Evolutionary conservation across 2,888 invertebrate species (phyloP).

Genomic region (Troides aeacus): DNA sequence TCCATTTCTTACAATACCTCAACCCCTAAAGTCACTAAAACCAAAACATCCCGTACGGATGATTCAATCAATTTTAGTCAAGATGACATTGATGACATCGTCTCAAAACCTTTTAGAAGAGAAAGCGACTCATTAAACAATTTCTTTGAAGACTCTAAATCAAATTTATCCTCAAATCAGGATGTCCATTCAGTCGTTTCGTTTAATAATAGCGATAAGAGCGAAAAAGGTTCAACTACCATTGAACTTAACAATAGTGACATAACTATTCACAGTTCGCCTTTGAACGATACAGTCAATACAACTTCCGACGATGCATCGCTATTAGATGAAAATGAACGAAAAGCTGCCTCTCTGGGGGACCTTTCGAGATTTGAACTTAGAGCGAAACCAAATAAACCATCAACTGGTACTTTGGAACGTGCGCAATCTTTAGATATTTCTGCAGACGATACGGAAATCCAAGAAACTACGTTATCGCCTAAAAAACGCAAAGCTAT

Average conservation of each 20-base stretch:
- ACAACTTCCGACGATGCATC: conserved; percentile 73
- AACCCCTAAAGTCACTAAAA: conserved; percentile 72
- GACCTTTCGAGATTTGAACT: conserved; percentile 86
- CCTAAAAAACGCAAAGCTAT: conserved; percentile 85
- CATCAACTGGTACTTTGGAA: conserved; percentile 82
- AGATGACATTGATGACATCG: conserved; percentile 78
- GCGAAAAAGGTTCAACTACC: conserved; percentile 81
- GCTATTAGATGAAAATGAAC: conserved; percentile 80
- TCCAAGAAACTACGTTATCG: conserved; percentile 64
- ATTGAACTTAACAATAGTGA: conserved; percentile 87
- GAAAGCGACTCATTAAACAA: conserved; percentile 75
- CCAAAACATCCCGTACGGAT: conserved; percentile 60
- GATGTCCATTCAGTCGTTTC: conserved; percentile 70
- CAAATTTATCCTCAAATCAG: conserved; percentile 71
- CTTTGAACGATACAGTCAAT: conserved; percentile 72
- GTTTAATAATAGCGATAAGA: conserved; percentile 72
- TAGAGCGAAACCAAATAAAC: conserved; percentile 65
- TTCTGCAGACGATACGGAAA: conserved; percentile 77
- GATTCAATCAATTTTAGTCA: conserved; percentile 72
- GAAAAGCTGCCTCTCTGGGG: conserved; percentile 89
- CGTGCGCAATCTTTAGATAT: conserved; percentile 90
- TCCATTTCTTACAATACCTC: conserved; percentile 67
- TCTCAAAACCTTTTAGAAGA: conserved; percentile 69
- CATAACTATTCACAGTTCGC: conserved; percentile 86
- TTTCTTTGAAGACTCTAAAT: conserved; percentile 70